Percentiles rank a stretch among this genome's conserved stretches.
Conservation (phyloP, 2,797 vertebrate species). For the Margarornis squamiger region DNA sequence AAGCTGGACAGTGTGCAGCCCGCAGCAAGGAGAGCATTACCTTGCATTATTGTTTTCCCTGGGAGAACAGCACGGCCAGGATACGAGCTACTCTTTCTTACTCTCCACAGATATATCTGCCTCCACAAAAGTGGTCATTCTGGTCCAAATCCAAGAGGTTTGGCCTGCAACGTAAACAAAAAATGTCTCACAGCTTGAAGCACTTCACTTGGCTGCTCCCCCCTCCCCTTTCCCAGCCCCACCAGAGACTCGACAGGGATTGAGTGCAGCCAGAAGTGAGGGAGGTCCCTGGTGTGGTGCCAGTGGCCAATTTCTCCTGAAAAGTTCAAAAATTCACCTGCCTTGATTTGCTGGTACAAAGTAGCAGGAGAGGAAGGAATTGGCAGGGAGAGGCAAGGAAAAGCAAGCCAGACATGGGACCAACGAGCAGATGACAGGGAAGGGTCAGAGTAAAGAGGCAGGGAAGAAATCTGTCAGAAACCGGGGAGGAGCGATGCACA, state of each 20-base stretch:
- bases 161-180: constrained; percentile 28
- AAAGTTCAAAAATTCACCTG: constrained; percentile 38
- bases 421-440: neutral
- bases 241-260: neutral
- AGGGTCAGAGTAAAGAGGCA: neutral
- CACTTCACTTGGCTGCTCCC: constrained; percentile 38
- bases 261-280: constrained; percentile 62
- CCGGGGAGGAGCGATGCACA: fast-evolving
- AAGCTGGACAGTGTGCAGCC: neutral
- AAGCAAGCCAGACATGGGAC: neutral
- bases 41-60: neutral
- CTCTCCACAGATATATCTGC: neutral
- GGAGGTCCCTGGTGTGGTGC: neutral
- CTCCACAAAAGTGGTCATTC: neutral
- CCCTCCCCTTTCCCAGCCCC: neutral
- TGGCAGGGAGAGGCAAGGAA: neutral
- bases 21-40: neutral
- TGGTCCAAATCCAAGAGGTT: constrained; percentile 33
- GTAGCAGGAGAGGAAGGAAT: neutral
- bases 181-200: constrained; percentile 53
- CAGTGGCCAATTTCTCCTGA: neutral
- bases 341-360: neutral
- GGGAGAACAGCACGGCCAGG: neutral
- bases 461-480: neutral
- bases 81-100: neutral